Base-by-base conservation (phyloP, 2,888 invertebrate genomes). In the Philaethria dido region DNA sequence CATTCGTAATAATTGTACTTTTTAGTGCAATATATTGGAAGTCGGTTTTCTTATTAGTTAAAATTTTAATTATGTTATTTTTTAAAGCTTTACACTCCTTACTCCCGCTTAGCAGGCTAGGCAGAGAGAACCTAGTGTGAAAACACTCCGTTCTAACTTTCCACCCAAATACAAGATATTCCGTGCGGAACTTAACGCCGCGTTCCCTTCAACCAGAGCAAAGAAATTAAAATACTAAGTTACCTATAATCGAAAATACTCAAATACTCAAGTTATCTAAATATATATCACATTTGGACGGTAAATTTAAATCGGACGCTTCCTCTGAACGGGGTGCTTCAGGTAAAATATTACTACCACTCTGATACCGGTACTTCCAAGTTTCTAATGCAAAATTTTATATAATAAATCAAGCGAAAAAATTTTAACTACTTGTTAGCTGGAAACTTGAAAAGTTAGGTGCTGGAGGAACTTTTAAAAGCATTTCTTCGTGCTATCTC, bases 241-340 rank as follows among this genome's bases (percentile, higher is more conserved):
- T 11, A 52, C 33, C 0, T 18, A 36, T 14, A 20, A 36, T 36
- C 18, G 20, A 55, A 55, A 29, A 18, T 20, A 20, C 42, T 16
- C 9, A 20, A 44, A 16, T 22, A 16, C 25, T 59, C 22, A 57
- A 42, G 13, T 22, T 59, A 44, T 59, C 39, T 44, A 6, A 44
- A n/a, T 13, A 44, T 42, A 25, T 44, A 59, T 47, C 82, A 80
- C 80, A 84, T 83, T 75, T 77, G 83, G 80, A 78, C 81, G 79
- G 83, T 85, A 82, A 85, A 85, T 85, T 82, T 72, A 71, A 77
- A 77, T 76, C 71, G 77, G 79, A 77, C 79, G 75, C 74, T 77
- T 80, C 76, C 75, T 70, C 74, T 72, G 74, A 74, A 77, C 77
- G 75, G 78, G 78, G 50, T 81, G 78, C 84, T 85, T 79, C 80